phyloP scores from a whole-genome alignment of 1,140 invertebrate genomes.

The Bombus ignitus region DNA sequence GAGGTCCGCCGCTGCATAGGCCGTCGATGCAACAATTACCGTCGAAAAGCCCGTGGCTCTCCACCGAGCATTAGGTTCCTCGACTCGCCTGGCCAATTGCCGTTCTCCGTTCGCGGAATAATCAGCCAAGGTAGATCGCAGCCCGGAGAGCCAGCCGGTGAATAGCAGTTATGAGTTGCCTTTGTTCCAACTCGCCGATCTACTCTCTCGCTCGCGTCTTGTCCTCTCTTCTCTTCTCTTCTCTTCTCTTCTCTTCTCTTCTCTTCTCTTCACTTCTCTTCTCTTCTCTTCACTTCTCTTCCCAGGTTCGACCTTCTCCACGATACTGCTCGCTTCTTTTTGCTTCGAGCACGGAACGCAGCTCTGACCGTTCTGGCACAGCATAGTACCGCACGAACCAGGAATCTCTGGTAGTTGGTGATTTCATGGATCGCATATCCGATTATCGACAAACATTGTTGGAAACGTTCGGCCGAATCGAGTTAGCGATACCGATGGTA shows the following conservation, averaged over 20 bases:
- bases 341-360: not conserved
- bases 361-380: not conserved
- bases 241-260: not conserved
- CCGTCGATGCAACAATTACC: constrained; percentile 37
- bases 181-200: constrained; percentile 73
- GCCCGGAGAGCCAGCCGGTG: constrained; percentile 32
- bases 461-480: not conserved
- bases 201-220: constrained; percentile 42
- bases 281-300: not conserved
- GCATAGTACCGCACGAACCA: not conserved
- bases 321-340: not conserved
- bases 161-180: constrained; percentile 69
- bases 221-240: no score
- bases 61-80: constrained; percentile 28
- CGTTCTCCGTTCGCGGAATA: constrained; percentile 52
- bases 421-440: not conserved
- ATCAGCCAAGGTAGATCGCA: constrained; percentile 49
- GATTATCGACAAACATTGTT: constrained; percentile 3
- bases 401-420: constrained; percentile 8
- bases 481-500: not conserved
- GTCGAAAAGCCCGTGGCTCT: constrained; percentile 32
- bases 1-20: not conserved
- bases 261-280: not conserved
- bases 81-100: constrained; percentile 34
- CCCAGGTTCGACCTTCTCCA: not conserved